phyloP scores from a whole-genome alignment of 64 coral and sea anemone species.

The Platygyra sinensis region DNA sequence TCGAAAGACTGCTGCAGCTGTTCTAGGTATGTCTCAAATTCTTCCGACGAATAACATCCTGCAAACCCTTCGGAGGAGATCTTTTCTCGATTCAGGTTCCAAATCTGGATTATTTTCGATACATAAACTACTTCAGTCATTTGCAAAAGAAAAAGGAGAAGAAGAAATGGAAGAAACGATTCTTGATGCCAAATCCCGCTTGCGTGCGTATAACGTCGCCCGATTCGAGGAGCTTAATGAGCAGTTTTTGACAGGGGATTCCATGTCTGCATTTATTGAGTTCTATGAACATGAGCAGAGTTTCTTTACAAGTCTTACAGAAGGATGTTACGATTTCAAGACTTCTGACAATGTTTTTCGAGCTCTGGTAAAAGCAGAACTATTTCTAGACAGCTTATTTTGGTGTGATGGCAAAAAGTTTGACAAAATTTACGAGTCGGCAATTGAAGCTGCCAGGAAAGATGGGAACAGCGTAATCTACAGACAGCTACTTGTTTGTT shows the following conservation, averaged over 20 bases:
- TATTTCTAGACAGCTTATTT: slow-evolving; percentile 3
- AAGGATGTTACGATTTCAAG: not conserved
- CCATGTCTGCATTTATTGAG: not conserved
- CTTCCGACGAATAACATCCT: not conserved
- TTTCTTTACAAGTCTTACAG: not conserved
- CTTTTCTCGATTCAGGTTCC: slow-evolving; percentile 6
- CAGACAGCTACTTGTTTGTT: not conserved
- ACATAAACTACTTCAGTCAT: slow-evolving; percentile 19
- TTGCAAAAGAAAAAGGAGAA: not conserved
- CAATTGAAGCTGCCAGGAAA: not conserved
- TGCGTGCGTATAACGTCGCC: not conserved
- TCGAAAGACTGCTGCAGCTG: slow-evolving; percentile 20
- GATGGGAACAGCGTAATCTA: not conserved
- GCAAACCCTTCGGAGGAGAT: no score
- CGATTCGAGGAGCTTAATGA: no score
- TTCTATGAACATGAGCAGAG: not conserved
- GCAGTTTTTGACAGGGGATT: not conserved
- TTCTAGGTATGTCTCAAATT: not conserved
- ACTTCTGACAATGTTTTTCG: no score
- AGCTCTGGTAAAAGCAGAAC: no score
- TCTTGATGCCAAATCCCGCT: not conserved
- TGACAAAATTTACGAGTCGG: slow-evolving; percentile 6
- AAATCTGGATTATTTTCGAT: not conserved
- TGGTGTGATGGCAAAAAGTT: not conserved
- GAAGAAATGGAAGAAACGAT: not conserved